Percentiles rank a stretch among this genome's conserved stretches.
Evolutionary conservation across 2,797 vertebrate species (phyloP).

Genomic region (Ambastaia sidthimunki): DNA sequence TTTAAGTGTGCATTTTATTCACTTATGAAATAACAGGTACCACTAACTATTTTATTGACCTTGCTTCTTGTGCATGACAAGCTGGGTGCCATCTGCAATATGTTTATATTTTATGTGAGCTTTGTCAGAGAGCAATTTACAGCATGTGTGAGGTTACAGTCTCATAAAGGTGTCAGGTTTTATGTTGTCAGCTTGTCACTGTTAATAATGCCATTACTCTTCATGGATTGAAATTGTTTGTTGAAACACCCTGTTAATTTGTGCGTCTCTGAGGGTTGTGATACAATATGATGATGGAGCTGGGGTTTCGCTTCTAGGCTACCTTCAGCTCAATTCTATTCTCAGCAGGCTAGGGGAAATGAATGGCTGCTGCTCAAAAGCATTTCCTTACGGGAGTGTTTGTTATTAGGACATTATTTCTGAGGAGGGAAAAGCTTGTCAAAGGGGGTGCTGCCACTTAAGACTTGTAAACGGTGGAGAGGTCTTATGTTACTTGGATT

Average conservation of each 20-base stretch:
- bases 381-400: slow-evolving; percentile 16
- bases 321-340: slow-evolving; percentile 21
- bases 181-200: slow-evolving; percentile 23
- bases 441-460: not conserved
- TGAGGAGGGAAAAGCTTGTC: slow-evolving; percentile 9
- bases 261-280: slow-evolving; percentile 39
- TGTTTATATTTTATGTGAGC: slow-evolving; percentile 10
- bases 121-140: slow-evolving; percentile 13
- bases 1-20: not conserved
- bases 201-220: slow-evolving; percentile 27
- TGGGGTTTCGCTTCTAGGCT: not conserved
- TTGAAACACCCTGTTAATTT: slow-evolving; percentile 44
- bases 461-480: slow-evolving; percentile 10
- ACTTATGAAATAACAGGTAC: not conserved
- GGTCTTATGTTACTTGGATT: slow-evolving; percentile 1
- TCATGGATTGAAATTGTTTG: slow-evolving; percentile 24
- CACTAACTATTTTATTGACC: slow-evolving; percentile 21
- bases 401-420: slow-evolving; percentile 50
- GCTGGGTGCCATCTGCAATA: not conserved
- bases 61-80: slow-evolving; percentile 9
- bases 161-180: slow-evolving; percentile 40
- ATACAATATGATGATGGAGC: slow-evolving; percentile 28
- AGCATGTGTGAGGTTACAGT: not conserved
- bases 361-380: slow-evolving; percentile 11
- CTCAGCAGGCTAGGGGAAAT: slow-evolving; percentile 12